These are phyloP conservation scores for Bombus breviceps DNA, from an alignment of 1,140 invertebrate genomes.

Conservation along the genomic window DNA sequence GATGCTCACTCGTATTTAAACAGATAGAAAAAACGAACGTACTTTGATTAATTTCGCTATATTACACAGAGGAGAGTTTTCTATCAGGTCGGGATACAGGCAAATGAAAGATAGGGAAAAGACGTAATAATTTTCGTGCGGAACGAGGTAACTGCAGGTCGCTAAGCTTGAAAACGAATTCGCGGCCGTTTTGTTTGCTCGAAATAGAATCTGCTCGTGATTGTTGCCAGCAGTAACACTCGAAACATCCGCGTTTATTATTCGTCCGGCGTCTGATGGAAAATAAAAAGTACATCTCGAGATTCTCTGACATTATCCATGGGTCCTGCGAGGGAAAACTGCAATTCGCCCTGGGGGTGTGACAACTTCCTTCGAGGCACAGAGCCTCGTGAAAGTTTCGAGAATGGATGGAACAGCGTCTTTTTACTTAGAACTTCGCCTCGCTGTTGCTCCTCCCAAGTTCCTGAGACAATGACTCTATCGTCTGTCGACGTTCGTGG, in stretches of 20 bases:
- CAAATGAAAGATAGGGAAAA: neutral
- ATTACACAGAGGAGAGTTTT: neutral
- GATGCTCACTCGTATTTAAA: neutral
- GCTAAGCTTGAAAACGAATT: constrained; percentile 24
- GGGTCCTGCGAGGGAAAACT: neutral
- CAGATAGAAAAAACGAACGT: neutral
- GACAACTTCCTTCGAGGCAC: constrained; percentile 5
- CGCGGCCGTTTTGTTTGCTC: constrained; percentile 9
- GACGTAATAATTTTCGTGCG: neutral
- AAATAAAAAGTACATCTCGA: constrained; percentile 20
- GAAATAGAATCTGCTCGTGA: constrained; percentile 26
- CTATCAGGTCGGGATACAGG: neutral
- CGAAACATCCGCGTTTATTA: constrained; percentile 35
- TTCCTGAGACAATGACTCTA: neutral
- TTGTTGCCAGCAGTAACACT: constrained; percentile 2
- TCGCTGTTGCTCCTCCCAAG: neutral
- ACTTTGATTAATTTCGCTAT: neutral
- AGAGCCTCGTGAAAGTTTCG: neutral
- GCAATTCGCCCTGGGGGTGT: neutral
- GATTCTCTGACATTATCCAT: neutral
- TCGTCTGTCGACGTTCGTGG: neutral
- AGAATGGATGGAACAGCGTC: neutral
- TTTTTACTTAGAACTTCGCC: neutral
- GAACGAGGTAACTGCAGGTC: neutral
- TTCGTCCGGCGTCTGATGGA: constrained; percentile 12